Evolutionary conservation across 2,888 invertebrate species (phyloP).

Genomic region (Rhyacophila evoluta): DNA sequence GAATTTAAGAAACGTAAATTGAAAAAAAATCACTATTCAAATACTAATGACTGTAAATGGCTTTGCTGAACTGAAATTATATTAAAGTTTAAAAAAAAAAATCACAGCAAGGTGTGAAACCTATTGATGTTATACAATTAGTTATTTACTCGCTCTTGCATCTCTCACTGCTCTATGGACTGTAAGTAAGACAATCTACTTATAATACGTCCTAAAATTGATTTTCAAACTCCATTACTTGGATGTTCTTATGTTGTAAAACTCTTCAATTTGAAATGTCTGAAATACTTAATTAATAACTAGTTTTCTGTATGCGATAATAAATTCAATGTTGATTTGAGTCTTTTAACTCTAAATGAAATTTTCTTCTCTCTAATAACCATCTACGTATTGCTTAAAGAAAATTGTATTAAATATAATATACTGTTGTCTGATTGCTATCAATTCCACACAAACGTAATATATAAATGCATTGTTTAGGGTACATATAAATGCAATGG

Average conservation of each 20-base stretch:
- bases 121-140: not conserved
- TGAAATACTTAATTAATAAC: not conserved
- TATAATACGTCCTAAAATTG: not conserved
- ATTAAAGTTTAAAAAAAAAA: not conserved
- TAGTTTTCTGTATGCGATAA: not conserved
- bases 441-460: not conserved
- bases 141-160: not conserved
- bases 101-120: not conserved
- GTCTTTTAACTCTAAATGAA: not conserved
- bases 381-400: not conserved
- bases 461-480: not conserved
- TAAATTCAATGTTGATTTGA: not conserved
- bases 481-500: not conserved
- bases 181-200: not conserved
- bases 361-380: not conserved
- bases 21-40: not conserved
- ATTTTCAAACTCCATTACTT: not conserved
- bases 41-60: not conserved
- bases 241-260: too few species aligned
- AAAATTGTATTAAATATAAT: not conserved
- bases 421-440: not conserved
- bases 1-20: not conserved
- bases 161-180: not conserved
- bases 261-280: too few species aligned
- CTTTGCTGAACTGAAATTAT: conserved; percentile 16